These are phyloP conservation scores for Aramus guarauna DNA, from an alignment of 2,113 vertebrate genomes.

Conservation along the genomic window DNA sequence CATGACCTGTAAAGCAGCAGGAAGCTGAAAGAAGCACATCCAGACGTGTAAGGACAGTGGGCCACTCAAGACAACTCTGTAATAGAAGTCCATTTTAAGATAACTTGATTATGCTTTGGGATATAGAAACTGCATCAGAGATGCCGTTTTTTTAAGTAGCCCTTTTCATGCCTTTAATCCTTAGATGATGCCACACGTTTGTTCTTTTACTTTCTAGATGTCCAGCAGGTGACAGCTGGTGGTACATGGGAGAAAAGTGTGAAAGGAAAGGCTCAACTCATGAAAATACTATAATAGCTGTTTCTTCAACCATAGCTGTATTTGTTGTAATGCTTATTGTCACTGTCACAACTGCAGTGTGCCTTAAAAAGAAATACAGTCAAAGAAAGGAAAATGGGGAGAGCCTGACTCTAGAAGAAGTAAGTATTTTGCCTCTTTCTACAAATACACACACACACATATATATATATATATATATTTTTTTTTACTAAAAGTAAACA, in stretches of 20 bases:
- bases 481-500: background rate
- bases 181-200: background rate
- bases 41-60: background rate
- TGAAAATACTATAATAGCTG: constrained; percentile 75
- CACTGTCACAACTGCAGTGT: constrained; percentile 65
- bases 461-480: no score
- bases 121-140: background rate
- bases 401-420: background rate
- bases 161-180: background rate
- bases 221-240: constrained; percentile 80
- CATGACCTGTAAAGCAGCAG: background rate
- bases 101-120: background rate
- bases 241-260: constrained; percentile 84
- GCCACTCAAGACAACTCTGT: background rate
- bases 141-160: background rate
- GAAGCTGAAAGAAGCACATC: background rate
- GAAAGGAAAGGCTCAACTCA: constrained; percentile 74
- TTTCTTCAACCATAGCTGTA: constrained; percentile 67
- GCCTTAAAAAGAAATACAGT: constrained; percentile 63
- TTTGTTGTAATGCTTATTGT: constrained; percentile 75
- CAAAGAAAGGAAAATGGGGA: background rate
- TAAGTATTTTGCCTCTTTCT: constrained; percentile 50
- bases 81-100: background rate
- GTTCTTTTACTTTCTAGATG: constrained; percentile 74
- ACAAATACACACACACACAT: background rate